Evolutionary conservation across 2,888 invertebrate genomes (phyloP).

Genomic region (Oxytorus armatus): DNA sequence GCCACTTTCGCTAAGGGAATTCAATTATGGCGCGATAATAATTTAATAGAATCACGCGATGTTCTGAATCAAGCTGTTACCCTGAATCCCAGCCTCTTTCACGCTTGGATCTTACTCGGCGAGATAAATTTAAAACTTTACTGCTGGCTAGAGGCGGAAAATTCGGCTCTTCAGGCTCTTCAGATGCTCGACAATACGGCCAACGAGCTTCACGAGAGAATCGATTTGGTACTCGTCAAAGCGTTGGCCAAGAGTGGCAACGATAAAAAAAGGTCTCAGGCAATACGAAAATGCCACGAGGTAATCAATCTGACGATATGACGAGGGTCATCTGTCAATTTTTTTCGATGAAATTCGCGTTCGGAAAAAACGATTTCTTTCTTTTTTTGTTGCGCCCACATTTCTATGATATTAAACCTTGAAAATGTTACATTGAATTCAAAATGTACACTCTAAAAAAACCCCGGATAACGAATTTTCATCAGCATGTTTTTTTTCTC

Average conservation of each 20-base stretch:
- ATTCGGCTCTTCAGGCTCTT: slow-evolving; percentile 81
- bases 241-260: slow-evolving; percentile 83
- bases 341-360: slow-evolving; percentile 37
- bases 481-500: too few species aligned
- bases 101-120: slow-evolving; percentile 85
- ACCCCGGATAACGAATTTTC: too few species aligned
- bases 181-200: slow-evolving; percentile 79
- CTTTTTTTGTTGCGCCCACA: too few species aligned
- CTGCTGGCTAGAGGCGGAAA: slow-evolving; percentile 85
- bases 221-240: slow-evolving; percentile 82
- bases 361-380: too few species aligned
- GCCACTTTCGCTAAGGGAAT: slow-evolving; percentile 88
- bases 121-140: slow-evolving; percentile 85
- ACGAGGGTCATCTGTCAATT: too few species aligned
- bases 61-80: slow-evolving; percentile 83
- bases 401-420: too few species aligned
- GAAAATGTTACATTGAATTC: too few species aligned
- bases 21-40: slow-evolving; percentile 85
- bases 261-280: slow-evolving; percentile 85
- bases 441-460: too few species aligned
- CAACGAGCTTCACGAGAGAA: slow-evolving; percentile 76
- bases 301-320: slow-evolving; percentile 74
- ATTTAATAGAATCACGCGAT: slow-evolving; percentile 86
- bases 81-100: slow-evolving; percentile 83
- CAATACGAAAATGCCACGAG: slow-evolving; percentile 80